Conservation (phyloP, 2,113 vertebrate genomes). For the Neotoma lepida region DNA sequence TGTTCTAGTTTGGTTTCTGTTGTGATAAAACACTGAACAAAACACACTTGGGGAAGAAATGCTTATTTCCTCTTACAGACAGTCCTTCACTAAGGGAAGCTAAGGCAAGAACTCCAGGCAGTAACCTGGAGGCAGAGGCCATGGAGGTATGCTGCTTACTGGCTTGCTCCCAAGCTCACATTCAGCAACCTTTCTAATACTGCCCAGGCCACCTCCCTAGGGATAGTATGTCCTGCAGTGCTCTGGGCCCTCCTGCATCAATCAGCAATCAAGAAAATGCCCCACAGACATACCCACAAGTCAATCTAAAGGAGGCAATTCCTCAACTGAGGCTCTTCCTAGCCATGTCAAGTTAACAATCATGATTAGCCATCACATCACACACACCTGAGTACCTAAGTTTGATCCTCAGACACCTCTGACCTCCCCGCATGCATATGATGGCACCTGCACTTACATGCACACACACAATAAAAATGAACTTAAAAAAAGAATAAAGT, state of each 20-base stretch:
- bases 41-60: not conserved
- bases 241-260: not conserved
- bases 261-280: too few species aligned
- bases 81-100: not conserved
- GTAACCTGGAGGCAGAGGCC: not conserved
- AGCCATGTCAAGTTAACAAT: not conserved
- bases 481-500: not conserved
- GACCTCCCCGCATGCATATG: not conserved
- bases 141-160: not conserved
- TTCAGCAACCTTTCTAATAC: not conserved
- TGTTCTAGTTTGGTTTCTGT: not conserved
- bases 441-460: not conserved
- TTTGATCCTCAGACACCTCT: not conserved
- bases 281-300: not conserved
- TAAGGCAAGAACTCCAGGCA: not conserved
- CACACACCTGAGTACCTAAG: not conserved
- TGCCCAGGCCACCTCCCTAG: not conserved
- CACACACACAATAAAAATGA: not conserved
- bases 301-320: not conserved
- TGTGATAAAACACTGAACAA: not conserved
- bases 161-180: not conserved
- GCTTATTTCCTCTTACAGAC: not conserved
- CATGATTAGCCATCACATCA: not conserved
- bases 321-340: not conserved
- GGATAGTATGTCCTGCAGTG: not conserved